Conservation (phyloP, 2,888 invertebrate genomes). For the Mylabris sibirica region DNA sequence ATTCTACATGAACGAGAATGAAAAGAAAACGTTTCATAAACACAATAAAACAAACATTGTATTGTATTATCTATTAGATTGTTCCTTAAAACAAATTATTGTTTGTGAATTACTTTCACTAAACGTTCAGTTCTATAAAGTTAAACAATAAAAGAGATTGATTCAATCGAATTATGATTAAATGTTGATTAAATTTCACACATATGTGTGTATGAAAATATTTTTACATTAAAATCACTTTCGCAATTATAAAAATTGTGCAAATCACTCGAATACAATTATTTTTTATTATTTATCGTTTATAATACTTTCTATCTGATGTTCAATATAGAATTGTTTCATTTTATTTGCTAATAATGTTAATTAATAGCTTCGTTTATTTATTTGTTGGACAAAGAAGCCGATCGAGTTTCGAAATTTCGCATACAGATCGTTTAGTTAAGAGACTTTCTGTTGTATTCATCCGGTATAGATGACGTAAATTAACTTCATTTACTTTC, state of each 20-base stretch:
- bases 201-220: too few relatives aligned
- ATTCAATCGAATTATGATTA: not conserved
- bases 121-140: not conserved
- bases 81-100: not conserved
- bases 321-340: too few relatives aligned
- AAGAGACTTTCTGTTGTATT: not conserved
- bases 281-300: too few relatives aligned
- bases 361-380: too few relatives aligned
- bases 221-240: too few relatives aligned
- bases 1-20: not conserved
- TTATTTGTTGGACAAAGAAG: not conserved
- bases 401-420: not conserved
- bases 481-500: not conserved
- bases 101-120: conserved; percentile 8
- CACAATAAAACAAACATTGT: not conserved
- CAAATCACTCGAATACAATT: too few relatives aligned
- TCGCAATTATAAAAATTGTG: too few relatives aligned
- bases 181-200: too few relatives aligned
- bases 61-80: not conserved
- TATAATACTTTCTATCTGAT: too few relatives aligned
- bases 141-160: not conserved
- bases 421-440: too few relatives aligned
- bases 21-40: not conserved
- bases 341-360: not conserved
- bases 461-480: not conserved